Evolutionary conservation across 2,888 invertebrate species (phyloP).

Genomic region (Sussaba pulchella): DNA sequence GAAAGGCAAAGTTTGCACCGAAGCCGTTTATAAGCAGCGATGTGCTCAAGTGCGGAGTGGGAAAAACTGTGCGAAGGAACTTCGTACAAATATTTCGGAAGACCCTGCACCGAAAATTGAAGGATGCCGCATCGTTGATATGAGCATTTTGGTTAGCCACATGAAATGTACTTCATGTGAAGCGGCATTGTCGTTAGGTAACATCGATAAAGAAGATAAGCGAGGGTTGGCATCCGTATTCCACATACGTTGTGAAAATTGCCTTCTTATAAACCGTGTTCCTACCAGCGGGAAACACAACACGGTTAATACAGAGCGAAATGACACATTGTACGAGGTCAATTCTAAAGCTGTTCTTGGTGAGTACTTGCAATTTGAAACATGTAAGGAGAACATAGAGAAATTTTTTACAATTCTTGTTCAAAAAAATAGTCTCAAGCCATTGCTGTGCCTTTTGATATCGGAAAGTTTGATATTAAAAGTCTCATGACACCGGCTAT

Average conservation of each 20-base stretch:
- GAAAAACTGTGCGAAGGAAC: neutral
- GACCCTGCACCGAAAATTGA: conserved; percentile 22
- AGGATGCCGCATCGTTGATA: conserved; percentile 32
- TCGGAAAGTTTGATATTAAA: neutral
- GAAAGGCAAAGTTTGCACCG: conserved; percentile 29
- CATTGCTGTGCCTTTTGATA: neutral
- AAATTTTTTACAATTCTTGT: too few relatives aligned
- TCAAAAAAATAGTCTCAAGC: neutral
- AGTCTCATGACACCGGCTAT: conserved; percentile 3
- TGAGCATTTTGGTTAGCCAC: conserved; percentile 13
- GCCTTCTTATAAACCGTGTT: conserved; percentile 17
- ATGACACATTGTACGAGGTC: conserved; percentile 1
- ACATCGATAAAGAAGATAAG: conserved; percentile 15
- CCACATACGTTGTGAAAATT: conserved; percentile 8
- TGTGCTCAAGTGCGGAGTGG: conserved; percentile 22
- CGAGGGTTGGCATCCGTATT: conserved; percentile 19
- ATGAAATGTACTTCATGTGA: conserved; percentile 9
- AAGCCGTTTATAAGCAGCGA: conserved; percentile 20
- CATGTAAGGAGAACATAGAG: too few relatives aligned
- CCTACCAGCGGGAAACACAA: conserved; percentile 23
- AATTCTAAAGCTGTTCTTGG: conserved; percentile 14
- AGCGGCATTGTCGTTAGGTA: neutral
- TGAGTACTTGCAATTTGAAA: neutral
- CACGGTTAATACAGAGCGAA: neutral
- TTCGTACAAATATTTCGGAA: too few relatives aligned